Base-by-base conservation (phyloP, 2,797 vertebrate species). In the Rhinichthys osculus region DNA sequence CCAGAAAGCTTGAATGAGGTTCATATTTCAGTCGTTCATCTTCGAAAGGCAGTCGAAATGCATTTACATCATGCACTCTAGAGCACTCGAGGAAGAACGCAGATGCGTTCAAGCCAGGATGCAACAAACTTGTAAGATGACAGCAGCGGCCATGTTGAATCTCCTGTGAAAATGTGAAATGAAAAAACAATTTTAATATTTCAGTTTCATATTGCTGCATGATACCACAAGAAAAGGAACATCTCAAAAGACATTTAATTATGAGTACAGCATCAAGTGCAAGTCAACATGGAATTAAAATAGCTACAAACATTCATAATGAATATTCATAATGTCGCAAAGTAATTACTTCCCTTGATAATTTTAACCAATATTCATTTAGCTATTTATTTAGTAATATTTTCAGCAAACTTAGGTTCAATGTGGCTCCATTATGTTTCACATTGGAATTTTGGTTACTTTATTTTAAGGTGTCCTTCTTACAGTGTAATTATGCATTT, bases 1-100 rank as follows among this genome's bases (percentile, higher is more conserved):
- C 96, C 95, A 82, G 85, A 94, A 91, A 92, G 93, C 89, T 92
- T 91, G 94, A 94, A 91, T 91, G 92, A 93, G 93, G 94, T 93
- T 96, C 98, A 99, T 98, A 95, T 92, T 93, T 95, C 92, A 95
- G 87, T 91, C 78, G 88, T 88, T 93, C 92, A 91, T 91, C 81
- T 69, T 89, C 90, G 90, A 87, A 93, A 91, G 90, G 33, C 52
- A 87, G 44, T 87, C 86, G 89, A 88, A 87, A 90, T 87, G 64
- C 78, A 95, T 96, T 98, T 96, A 98, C 97, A 98, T 98, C 92
- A 92, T 99, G 96, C 93, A 95, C 92, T 91, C 87, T 84, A 86
- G 82, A 52, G 54, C 52, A 66, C 62, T 88, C 57, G 78, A 89
- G 70, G 85, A 6, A 78, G 70, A 54, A 89, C 14, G 81, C 70